Evolutionary conservation across 2,888 invertebrate species (phyloP), one percentile per base, ranked within the genome.

Genomic region (Rhamphomyia laevipes): DNA sequence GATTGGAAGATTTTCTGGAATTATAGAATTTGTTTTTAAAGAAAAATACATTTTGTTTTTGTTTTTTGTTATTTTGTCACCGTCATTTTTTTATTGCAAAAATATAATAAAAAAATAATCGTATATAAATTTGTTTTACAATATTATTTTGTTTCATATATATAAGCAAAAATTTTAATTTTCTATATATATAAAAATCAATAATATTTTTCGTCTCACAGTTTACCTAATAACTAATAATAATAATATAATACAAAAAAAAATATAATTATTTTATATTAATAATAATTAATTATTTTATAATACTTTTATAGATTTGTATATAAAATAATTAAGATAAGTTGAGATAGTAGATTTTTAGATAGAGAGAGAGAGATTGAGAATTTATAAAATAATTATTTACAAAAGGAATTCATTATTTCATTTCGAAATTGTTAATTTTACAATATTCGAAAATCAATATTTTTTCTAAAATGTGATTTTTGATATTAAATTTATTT

Each of bases 1-100:
- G n/a, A n/a, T n/a, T n/a, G n/a, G n/a, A n/a, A n/a, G n/a, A n/a
- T n/a, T n/a, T n/a, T n/a, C n/a, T n/a, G n/a, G n/a, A n/a, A n/a
- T n/a, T n/a, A n/a, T n/a, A n/a, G n/a, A n/a, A n/a, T n/a, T 21
- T 21, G 3, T 21, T 27, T 27, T 27, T 27, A 27, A 27, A 27
- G 2, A 27, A 27, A 27, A 27, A 27, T 27, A 9, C 23, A 27
- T 7, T 7, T n/a, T 2, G 9, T 27, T 21, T 21, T 27, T 35
- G 13, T 42, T 42, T 42, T 42, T 42, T 42, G 21, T 42, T 42
- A 50, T 51, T 53, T 53, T 53, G 53, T 53, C 53, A 53, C 53
- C 53, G 53, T 51, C 49, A 46, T 51, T 51, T 51, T 50, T 46
- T 50, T 42, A 50, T 53, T 53, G 53, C 53, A 53, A 49, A 45